Evolutionary conservation across 2,113 vertebrate genomes (phyloP).

Genomic region (Crotalus helleri): DNA sequence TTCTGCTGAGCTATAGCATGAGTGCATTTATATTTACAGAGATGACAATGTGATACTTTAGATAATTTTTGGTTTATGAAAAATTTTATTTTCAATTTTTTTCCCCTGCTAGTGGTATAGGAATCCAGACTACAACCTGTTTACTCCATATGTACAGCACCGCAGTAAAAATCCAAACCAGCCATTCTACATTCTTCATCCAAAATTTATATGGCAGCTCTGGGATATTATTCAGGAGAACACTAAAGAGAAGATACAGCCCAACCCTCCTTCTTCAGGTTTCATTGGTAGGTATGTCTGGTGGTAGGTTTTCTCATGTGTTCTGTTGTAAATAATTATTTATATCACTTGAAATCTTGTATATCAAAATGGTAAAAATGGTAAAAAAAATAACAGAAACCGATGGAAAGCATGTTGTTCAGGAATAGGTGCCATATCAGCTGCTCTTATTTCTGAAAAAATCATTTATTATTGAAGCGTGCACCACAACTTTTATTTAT

Average conservation of each 20-base stretch:
- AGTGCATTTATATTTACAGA: slow-evolving; percentile 5
- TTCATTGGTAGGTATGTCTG: slow-evolving; percentile 84
- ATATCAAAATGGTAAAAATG: not conserved
- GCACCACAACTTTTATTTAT: not conserved
- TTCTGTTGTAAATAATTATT: not conserved
- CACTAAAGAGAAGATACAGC: slow-evolving; percentile 94
- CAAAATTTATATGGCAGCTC: slow-evolving; percentile 92
- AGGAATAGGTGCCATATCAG: not conserved
- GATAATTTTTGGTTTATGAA: not conserved
- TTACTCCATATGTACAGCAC: slow-evolving; percentile 86
- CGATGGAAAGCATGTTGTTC: not conserved
- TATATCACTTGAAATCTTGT: not conserved
- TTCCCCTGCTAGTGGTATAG: slow-evolving; percentile 84
- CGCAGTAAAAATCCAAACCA: slow-evolving; percentile 84
- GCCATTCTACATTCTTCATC: slow-evolving; percentile 95
- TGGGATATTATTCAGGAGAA: slow-evolving; percentile 98
- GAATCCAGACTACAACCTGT: slow-evolving; percentile 96
- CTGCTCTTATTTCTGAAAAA: not conserved
- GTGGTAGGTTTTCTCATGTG: not conserved
- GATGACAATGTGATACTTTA: not conserved
- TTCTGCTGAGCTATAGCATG: slow-evolving; percentile 23
- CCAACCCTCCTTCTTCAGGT: slow-evolving; percentile 96
- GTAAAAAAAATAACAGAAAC: not conserved
- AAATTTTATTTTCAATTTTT: not conserved
- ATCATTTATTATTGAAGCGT: not conserved